Percentiles rank a stretch among this genome's conserved stretches.
These are phyloP conservation scores for Calidris pugnax DNA, from an alignment of 2,113 vertebrate species.

Conservation along the genomic window DNA sequence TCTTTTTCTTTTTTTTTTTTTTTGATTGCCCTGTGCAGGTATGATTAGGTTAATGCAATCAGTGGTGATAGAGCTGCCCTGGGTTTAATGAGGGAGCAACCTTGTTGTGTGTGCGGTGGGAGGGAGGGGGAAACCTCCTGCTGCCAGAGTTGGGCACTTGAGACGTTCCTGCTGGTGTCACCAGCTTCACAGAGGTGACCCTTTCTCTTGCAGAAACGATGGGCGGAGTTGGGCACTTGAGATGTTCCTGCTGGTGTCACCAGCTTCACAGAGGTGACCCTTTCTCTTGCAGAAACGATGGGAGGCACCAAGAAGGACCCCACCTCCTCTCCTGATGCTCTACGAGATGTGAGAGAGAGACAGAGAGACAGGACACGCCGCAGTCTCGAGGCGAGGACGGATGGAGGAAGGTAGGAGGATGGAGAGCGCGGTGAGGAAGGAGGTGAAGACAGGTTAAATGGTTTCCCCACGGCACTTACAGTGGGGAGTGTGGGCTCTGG, in stretches of 20 bases:
- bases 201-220: background rate
- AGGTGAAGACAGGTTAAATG: rapidly evolving
- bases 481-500: rapidly evolving
- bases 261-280: background rate
- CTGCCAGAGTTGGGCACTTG: background rate
- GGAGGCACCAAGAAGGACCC: background rate
- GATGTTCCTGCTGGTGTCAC: background rate
- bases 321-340: background rate
- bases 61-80: background rate
- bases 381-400: rapidly evolving
- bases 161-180: background rate
- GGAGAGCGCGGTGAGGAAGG: rapidly evolving
- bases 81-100: background rate
- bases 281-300: background rate
- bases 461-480: rapidly evolving
- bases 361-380: rapidly evolving
- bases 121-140: background rate
- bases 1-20: background rate
- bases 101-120: background rate
- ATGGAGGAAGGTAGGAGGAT: background rate
- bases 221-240: background rate
- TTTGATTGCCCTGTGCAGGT: constrained; percentile 17
- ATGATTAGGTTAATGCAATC: constrained; percentile 41
- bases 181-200: background rate
- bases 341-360: background rate